Base-by-base conservation (phyloP, 2,797 vertebrate genomes). In the Ptychobarbus kaznakovi region DNA sequence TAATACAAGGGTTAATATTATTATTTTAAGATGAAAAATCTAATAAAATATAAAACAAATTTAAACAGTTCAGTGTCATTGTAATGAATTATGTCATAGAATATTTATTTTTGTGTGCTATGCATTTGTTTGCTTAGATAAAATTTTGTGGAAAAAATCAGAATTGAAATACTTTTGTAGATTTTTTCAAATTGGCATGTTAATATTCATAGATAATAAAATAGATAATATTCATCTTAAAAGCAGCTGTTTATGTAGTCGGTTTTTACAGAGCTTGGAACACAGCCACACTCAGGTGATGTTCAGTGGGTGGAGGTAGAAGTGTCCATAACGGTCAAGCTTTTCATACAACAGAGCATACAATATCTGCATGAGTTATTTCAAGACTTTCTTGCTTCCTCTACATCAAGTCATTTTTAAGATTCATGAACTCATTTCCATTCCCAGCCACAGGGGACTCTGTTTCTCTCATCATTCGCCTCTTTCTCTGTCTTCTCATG, bases 401-500 rank as follows among this genome's bases (percentile, higher is more conserved):
- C 63, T 51, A 16, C 74, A 44, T 53, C 46, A 84, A 32, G 9
- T 51, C 28, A 38, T 76, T 76, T 77, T 49, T 66, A 66, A 66
- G 44, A 76, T 66, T 75, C 32, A 53, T 76, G 58, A 78, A 68
- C 74, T 77, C 2, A 65, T 75, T 63, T 83, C 70, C 81, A 46
- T 83, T 83, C 35, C 13, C n/a, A n/a, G 82, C 74, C 82, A 46
- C 46, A 69, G 82, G 63, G 46, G 63, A 84, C 35, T 49, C 68
- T 49, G 80, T 73, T 85, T 83, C 74, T 85, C 80, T 73, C 70
- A 76, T 76, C 70, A 80, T 65, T 40, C 6, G 56, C 85, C 76
- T 81, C 32, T 81, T 85, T 63, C 65, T 81, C 79, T 79, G 66
- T 85, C 76, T 83, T 84, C 63, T 76, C 63, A 53, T 88, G 86